A percentile compares a stretch with the other conserved stretches of the same genome.
These are phyloP conservation scores for Arctopsyche grandis DNA, from an alignment of 1,140 invertebrate genomes.

Conservation along the genomic window DNA sequence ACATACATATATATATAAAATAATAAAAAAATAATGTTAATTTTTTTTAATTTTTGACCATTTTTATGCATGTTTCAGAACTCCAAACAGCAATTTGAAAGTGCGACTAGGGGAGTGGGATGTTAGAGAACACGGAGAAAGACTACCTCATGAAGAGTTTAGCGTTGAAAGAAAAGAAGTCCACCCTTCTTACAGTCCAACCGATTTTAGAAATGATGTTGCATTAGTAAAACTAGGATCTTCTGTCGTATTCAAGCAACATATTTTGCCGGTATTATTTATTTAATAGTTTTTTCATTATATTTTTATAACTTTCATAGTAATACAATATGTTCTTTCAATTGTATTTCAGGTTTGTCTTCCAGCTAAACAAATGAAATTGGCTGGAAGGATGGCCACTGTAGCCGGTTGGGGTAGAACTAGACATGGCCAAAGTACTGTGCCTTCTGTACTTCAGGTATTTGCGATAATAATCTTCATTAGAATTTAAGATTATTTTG, in stretches of 20 bases:
- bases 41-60: neutral
- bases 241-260: constrained; percentile 85
- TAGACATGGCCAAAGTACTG: constrained; percentile 82
- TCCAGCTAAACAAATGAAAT: constrained; percentile 77
- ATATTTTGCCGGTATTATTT: constrained; percentile 83
- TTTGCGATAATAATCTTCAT: neutral
- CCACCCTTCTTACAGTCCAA: constrained; percentile 87
- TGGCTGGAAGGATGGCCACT: constrained; percentile 85
- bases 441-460: constrained; percentile 78
- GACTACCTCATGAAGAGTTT: constrained; percentile 87
- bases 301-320: neutral
- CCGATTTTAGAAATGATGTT: constrained; percentile 90
- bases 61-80: constrained; percentile 59
- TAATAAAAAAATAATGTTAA: neutral
- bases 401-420: constrained; percentile 92
- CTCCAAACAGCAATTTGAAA: constrained; percentile 84
- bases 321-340: too few species aligned
- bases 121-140: constrained; percentile 83
- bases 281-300: neutral
- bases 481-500: neutral
- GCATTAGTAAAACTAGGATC: constrained; percentile 84
- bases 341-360: constrained; percentile 85
- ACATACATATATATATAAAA: constrained; percentile 14
- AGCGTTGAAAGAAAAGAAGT: constrained; percentile 89
- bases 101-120: constrained; percentile 93